phyloP scores from a whole-genome alignment of 2,888 invertebrate species.

The Mylabris sibirica region DNA sequence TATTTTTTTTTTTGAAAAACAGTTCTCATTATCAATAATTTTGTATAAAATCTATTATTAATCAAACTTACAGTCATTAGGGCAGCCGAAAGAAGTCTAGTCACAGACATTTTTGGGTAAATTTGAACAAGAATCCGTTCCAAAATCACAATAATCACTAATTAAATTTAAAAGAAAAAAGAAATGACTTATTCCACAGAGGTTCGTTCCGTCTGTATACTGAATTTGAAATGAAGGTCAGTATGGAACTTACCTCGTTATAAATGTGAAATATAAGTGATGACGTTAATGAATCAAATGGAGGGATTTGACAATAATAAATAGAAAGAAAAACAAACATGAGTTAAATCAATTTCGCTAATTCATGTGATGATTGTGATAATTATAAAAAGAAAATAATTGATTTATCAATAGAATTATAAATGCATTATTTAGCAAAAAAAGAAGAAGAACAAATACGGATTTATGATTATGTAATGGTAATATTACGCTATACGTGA shows the following conservation, averaged over 20 bases:
- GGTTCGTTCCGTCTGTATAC: not conserved
- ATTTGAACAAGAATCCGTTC: no score
- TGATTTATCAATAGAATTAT: no score
- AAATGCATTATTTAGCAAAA: no score
- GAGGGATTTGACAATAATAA: not conserved
- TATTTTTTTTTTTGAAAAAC: no score
- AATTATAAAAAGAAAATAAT: not conserved
- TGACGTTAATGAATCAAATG: not conserved
- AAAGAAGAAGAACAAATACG: no score
- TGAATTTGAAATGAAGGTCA: constrained; percentile 3
- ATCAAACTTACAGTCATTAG: not conserved
- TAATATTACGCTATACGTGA: no score
- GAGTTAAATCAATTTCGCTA: not conserved
- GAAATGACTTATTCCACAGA: not conserved
- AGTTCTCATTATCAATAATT: no score
- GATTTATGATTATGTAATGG: no score
- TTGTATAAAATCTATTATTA: no score
- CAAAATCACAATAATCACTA: not conserved
- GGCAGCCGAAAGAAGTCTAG: not conserved
- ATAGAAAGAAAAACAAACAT: not conserved
- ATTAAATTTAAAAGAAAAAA: not conserved
- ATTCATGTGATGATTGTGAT: not conserved
- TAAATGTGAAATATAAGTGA: not conserved
- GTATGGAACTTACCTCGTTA: not conserved
- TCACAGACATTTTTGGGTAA: not conserved